Base-by-base conservation (phyloP, 2,797 vertebrate genomes). In the Merluccius polli region DNA sequence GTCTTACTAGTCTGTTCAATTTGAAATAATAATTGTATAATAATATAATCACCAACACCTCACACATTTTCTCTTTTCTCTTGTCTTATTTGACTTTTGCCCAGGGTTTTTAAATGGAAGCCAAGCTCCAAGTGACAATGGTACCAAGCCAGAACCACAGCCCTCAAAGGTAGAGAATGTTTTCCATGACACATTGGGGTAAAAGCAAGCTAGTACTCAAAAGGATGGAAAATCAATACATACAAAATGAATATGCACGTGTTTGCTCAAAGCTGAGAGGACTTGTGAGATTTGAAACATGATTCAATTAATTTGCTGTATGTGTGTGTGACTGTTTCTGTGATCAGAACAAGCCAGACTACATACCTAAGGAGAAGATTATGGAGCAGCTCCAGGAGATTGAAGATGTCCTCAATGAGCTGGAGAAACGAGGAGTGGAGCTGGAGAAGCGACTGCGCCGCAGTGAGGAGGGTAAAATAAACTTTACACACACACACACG, bases 401-500 rank as follows among this genome's bases (percentile, higher is more conserved):
- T 0, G 96, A 96, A 89, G 87, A 88, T 32, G 91, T 93, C 75
- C 79, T 99, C 87, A 95, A 97, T 0, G 83, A 89, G 21, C 77
- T 97, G 92, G 96, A 99, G 77, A 89, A 87, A 85, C 89, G 86
- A 63, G 98, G 97, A 18, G 93, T 99, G 0, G 93, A 94, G 30
- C 84, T 98, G 92, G 98, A 99, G 91, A 88, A 92, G 83, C 91
- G 86, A 69, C 94, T 99, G 13, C 90, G 97, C 15, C 86, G 81
- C 21, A 94, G 94, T 0, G 96, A 98, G 72, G 95, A 95, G 87
- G 95, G 97, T 98, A 80, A 91, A 88, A 32, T 31, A 15, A 59
- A 18, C 15, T 7, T 18, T 4, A 24, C 52, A 59, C n/a, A 3
- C 52, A 59, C 48, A n/a, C 48, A 48, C 44, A 59, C 48, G 8